Base-by-base conservation (phyloP, 2,888 invertebrate species). In the Margaritifera margaritifera region DNA sequence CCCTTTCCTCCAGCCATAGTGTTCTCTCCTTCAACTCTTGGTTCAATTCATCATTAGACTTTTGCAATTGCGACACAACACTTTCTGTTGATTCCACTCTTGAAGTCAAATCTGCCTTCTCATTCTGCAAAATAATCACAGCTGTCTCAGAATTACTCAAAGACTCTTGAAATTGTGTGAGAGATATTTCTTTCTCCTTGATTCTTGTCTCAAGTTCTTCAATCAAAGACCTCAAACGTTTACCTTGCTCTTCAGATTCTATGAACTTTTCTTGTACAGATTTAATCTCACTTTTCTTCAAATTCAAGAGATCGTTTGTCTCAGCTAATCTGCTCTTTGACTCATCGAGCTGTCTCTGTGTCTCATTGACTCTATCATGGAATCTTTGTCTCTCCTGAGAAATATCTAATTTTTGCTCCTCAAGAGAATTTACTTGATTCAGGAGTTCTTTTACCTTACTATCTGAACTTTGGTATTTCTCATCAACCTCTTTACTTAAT, bases 241-340 rank as follows among this genome's bases (percentile, higher is more conserved):
- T 66, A 24, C 53, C 67, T 54, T 75, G 71, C 18, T 59, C 64
- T 22, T 57, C 59, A 22, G 67, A 53, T 42, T 42, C 58, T 50
- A 65, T 67, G 19, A 69, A 11, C 53, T 59, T 54, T 53, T 71
- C 70, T 22, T 42, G 50, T 66, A 53, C 24, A 59, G 11, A 52
- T 70, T 75, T 71, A 4, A 65, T 78, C 60, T 81, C 77, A 57
- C 73, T 71, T 55, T 80, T 71, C 27, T 73, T 77, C 50, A 77
- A 71, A 22, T 73, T 74, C 42, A 83, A 52, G 6, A 78, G 72
- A 24, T 72, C 57, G 53, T 82, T 78, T 62, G 80, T 81, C 64
- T 76, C 76, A 57, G 80, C 76, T 65, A 81, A 83, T 18, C 74
- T 73, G 22, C 57, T 25, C 4, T 79, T 62, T 56, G 50, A 72